Base-by-base conservation (phyloP, 2,888 invertebrate species). In the Eristalis arbustorum region DNA sequence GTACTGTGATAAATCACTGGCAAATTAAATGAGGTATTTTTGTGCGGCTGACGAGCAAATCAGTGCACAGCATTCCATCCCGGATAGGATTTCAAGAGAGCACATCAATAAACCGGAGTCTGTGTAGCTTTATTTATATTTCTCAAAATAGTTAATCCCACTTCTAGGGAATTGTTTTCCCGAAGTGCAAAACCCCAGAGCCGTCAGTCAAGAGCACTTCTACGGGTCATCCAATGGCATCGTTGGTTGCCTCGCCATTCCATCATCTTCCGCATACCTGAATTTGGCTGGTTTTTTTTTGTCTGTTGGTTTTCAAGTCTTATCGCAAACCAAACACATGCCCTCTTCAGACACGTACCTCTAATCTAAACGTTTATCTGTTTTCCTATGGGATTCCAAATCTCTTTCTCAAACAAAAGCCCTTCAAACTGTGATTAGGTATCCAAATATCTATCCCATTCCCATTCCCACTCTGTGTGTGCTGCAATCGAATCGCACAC, bases 321-420 rank as follows among this genome's bases (percentile, higher is more conserved):
- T 49, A 61, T 61, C 25, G 61, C 61, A 61, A 61, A 28, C 61
- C 61, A 61, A 61, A 61, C 28, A 61, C 13, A 61, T 61, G 23
- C 61, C n/a, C 28, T 25, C 25, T 61, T 61, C 23, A 61, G 23
- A 8, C 23, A 11, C 61, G 61, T 25, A 49, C 18, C 49, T 49
- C 49, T 49, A 49, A 49, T 49, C 49, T 49, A 3, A 49, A 8
- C 49, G 18, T 18, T 8, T n/a, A 49, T 49, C 49, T 49, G 49
- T 49, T 22, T 49, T 49, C 18, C 18, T n/a, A 49, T 8, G 49
- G 49, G 49, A 49, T 49, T 18, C 18, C 49, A 49, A 49, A 18
- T 49, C 18, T 49, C 49, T 49, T 18, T 8, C 18, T 8, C 49
- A 49, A 49, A 49, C 49, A 49, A 49, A 49, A 18, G 18, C 49